These are phyloP conservation scores for Rousettus leschenaultii DNA, from an alignment of 2,113 vertebrate genomes.

Conservation along the genomic window DNA sequence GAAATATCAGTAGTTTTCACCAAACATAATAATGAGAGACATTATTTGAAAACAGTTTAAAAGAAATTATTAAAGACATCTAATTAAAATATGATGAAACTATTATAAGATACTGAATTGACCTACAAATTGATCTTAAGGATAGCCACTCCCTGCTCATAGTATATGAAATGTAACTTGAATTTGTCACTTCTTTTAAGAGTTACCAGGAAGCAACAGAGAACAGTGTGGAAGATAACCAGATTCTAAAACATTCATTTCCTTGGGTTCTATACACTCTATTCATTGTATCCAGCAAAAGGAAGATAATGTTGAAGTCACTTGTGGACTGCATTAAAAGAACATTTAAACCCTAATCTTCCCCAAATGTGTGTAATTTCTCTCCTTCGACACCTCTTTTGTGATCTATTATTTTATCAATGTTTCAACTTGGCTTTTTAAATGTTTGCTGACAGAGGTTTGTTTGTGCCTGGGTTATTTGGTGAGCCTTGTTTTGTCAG, in stretches of 20 bases:
- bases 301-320: background rate
- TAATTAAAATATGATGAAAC: background rate
- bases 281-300: background rate
- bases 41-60: background rate
- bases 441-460: background rate
- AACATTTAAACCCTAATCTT: background rate
- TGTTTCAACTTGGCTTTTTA: background rate
- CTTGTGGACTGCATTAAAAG: background rate
- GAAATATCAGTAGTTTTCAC: background rate
- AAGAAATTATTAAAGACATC: background rate
- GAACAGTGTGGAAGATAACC: background rate
- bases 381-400: background rate
- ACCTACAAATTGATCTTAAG: background rate
- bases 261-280: background rate
- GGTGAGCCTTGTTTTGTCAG: background rate
- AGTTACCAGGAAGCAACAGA: background rate
- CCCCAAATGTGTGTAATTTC: background rate
- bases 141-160: background rate
- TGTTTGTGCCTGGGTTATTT: background rate
- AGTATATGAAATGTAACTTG: background rate
- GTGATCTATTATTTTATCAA: background rate
- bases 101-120: background rate
- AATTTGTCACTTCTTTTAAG: background rate
- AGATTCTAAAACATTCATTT: background rate
- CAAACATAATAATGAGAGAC: background rate